Evolutionary conservation across 2,797 vertebrate species (phyloP), one percentile per base, ranked within the genome.

Genomic region (Avahi laniger): DNA sequence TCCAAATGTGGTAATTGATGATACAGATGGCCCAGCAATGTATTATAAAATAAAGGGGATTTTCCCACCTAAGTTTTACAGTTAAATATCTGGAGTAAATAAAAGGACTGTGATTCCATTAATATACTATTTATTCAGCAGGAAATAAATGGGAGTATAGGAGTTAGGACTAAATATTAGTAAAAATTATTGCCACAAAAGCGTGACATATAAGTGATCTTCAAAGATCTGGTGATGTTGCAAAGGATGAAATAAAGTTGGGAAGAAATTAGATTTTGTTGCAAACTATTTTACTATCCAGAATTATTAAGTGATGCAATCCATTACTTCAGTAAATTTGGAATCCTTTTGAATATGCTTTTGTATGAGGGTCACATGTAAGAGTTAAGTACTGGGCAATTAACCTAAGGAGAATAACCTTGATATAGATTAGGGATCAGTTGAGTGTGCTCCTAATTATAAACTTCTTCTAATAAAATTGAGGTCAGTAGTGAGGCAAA

Each of bases 391-490:
- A 93, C 30, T 87, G 69, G 46, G 70, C 86, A 97, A 95, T 96
- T 95, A 98, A 96, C 87, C 72, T 81, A 89, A 63, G 33, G 46
- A 26, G 38, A 94, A 50, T 91, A 96, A 97, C 82, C 52, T 84
- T 95, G 86, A 97, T 79, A 93, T 11, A 96, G 59, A 80, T 94
- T 90, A 93, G 54, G 38, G 63, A 85, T 94, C 83, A 95, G 33
- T 65, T 95, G 69, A 81, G 14, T n/a, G 33, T 97, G 96, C 69
- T 79, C 86, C 80, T 88, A 96, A 83, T 95, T 96, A 94, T 72
- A 89, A 94, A 86, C 52, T 43, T 70, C 61, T 95, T 94, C 48
- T 91, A 35, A 97, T 94, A 97, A 96, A 98, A 95, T 72, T 96
- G 75, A 22, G 73, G 85, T 97, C 85, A 97, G 33, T 78, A 48